Evolutionary conservation across 2,888 invertebrate genomes (phyloP), one percentile per base, ranked within the genome.

Genomic region (Ophonus ardosiacus): DNA sequence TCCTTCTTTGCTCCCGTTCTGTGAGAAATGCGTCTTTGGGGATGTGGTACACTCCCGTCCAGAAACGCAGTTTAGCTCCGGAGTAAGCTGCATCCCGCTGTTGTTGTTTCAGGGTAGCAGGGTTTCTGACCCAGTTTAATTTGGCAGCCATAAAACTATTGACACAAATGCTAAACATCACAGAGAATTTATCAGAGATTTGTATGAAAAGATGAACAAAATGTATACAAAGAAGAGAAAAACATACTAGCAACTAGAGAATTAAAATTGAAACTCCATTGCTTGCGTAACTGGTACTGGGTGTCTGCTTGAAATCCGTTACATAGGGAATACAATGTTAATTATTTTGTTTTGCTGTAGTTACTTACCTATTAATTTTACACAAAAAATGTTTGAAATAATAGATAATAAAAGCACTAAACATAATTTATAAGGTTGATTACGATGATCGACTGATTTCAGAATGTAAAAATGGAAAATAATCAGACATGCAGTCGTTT

Each of bases 1-100:
- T 76, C 21, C 74, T 40, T 74, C 71, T 74, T 76, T 74, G 76
- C 74, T 83, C 63, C 43, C 71, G 71, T 74, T 74, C 71, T 21
- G 40, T 74, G 71, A 74, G 43, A 74, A 74, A 74, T 74, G 79
- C 38, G 59, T 61, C 79, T 61, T 65, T 31, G 63, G 82, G 71
- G 56, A 74, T 43, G 71, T 40, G 43, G 43, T 74, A 74, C 51
- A 74, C 18, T 74, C 43, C 8, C 7, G 10, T 5, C 17, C 71
- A 74, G 7, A 68, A 68, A 38, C 68, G 15, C 38, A 68, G 24
- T 68, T 68, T 68, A 68, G 68, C 68, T 15, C 3, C n/a, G 13
- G 13, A 38, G 31, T 68, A 68, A 68, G 68, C 38, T 38, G 38
- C 21, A 21, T 24, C 8, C 24, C 10, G 63, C 43, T 51, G 63